Evolutionary conservation across 2,888 invertebrate genomes (phyloP).

Genomic region (Cosmorhoe ocellata): DNA sequence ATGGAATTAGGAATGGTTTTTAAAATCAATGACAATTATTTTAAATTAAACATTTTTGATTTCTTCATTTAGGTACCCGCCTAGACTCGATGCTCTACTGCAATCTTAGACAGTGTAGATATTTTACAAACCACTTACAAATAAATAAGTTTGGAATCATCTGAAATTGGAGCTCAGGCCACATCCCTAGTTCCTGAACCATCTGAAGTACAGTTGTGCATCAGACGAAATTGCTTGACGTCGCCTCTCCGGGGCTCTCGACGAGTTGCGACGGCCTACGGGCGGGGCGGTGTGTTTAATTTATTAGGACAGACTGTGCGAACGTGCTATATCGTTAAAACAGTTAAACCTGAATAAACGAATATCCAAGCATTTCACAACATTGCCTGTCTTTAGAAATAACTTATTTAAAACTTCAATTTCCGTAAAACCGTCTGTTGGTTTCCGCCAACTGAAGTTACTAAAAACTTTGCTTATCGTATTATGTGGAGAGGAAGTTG

Average conservation of each 20-base stretch:
- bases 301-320: conserved; percentile 5
- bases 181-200: too few relatives aligned
- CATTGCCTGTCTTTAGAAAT: neutral
- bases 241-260: conserved; percentile 31
- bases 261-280: conserved; percentile 35
- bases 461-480: conserved; percentile 11
- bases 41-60: too few relatives aligned
- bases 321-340: conserved; percentile 8
- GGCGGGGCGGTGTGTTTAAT: conserved; percentile 18
- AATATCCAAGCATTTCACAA: neutral
- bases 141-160: too few relatives aligned
- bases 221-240: conserved; percentile 56
- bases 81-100: too few relatives aligned
- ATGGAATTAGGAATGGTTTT: too few relatives aligned
- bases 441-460: conserved; percentile 3
- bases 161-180: too few relatives aligned
- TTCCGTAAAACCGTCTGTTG: neutral
- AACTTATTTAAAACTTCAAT: neutral
- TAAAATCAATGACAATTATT: too few relatives aligned
- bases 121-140: too few relatives aligned
- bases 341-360: neutral
- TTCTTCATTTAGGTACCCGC: too few relatives aligned
- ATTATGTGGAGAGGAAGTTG: conserved; percentile 10
- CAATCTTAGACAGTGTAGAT: too few relatives aligned
- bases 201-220: conserved; percentile 50